A percentile compares a stretch with the other conserved stretches of the same genome.
Conservation (phyloP, 2,888 invertebrate species). For the Ophion ellenae region DNA sequence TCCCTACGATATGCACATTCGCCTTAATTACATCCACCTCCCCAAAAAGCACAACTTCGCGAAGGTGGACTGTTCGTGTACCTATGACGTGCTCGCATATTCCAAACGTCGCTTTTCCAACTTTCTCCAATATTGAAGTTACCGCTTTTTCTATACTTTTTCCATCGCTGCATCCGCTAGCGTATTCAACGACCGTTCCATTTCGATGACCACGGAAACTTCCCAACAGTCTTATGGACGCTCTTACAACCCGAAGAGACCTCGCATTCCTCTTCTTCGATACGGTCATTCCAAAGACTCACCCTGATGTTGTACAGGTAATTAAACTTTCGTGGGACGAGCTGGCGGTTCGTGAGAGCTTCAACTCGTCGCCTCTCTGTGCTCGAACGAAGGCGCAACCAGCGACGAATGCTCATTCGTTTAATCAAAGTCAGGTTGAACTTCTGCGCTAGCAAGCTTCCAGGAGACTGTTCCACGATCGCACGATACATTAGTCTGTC, state of each 20-base stretch:
- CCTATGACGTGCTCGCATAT: neutral
- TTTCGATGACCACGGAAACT: constrained; percentile 60
- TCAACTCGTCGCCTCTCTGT: constrained; percentile 11
- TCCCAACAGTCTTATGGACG: constrained; percentile 67
- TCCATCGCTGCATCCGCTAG: constrained; percentile 19
- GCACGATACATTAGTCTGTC: constrained; percentile 28
- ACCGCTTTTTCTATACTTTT: constrained; percentile 14
- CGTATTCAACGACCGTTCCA: constrained; percentile 33
- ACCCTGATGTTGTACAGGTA: constrained; percentile 68
- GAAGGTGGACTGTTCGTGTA: neutral
- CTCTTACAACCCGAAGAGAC: constrained; percentile 34
- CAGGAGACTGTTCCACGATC: neutral
- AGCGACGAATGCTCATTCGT: constrained; percentile 44
- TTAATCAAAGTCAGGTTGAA: constrained; percentile 60
- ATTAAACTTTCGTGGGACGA: constrained; percentile 71
- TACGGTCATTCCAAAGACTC: constrained; percentile 39
- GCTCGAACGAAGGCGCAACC: constrained; percentile 46
- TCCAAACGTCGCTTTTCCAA: neutral
- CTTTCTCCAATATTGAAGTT: neutral
- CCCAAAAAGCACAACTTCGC: neutral
- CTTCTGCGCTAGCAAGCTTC: constrained; percentile 35
- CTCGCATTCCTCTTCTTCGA: neutral
- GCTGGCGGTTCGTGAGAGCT: constrained; percentile 50
- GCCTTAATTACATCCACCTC: neutral
- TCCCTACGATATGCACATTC: neutral